These are phyloP conservation scores for Biston betularia DNA, from an alignment of 2,888 invertebrate species.

Conservation along the genomic window DNA sequence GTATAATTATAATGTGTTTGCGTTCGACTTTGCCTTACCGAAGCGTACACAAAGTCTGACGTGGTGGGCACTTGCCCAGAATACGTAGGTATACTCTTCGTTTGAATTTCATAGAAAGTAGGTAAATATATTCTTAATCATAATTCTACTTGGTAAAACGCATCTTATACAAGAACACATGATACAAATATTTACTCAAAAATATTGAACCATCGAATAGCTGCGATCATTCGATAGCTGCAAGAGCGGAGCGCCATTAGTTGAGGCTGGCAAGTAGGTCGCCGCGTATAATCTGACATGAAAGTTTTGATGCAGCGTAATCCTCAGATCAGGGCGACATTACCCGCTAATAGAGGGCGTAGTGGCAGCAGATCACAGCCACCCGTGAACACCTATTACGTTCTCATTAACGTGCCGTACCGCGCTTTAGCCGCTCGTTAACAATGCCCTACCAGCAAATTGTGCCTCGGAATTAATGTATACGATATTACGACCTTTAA, in stretches of 20 bases:
- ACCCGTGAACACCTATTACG: conserved; percentile 72
- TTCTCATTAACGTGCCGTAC: conserved; percentile 73
- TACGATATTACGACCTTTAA: conserved; percentile 55
- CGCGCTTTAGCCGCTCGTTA: conserved; percentile 70
- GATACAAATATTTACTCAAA: neutral
- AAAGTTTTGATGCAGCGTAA: conserved; percentile 35
- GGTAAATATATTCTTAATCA: no score
- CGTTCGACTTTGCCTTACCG: no score
- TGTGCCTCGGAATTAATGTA: conserved; percentile 68
- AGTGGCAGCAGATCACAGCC: conserved; percentile 61
- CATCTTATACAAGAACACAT: no score
- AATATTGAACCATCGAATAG: conserved; percentile 2
- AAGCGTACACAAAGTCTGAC: no score
- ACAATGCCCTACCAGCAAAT: conserved; percentile 68
- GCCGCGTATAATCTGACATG: conserved; percentile 12
- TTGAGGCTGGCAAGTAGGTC: conserved; percentile 19
- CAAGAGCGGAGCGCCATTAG: neutral
- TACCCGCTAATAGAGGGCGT: conserved; percentile 40
- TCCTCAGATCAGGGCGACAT: conserved; percentile 33
- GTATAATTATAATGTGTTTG: no score
- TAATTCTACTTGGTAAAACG: no score
- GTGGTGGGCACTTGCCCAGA: no score
- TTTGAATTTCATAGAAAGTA: no score
- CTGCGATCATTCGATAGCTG: conserved; percentile 2
- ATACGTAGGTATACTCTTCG: no score